These are phyloP conservation scores for Plecotus auritus DNA, from an alignment of 2,113 vertebrate genomes.

Conservation along the genomic window DNA sequence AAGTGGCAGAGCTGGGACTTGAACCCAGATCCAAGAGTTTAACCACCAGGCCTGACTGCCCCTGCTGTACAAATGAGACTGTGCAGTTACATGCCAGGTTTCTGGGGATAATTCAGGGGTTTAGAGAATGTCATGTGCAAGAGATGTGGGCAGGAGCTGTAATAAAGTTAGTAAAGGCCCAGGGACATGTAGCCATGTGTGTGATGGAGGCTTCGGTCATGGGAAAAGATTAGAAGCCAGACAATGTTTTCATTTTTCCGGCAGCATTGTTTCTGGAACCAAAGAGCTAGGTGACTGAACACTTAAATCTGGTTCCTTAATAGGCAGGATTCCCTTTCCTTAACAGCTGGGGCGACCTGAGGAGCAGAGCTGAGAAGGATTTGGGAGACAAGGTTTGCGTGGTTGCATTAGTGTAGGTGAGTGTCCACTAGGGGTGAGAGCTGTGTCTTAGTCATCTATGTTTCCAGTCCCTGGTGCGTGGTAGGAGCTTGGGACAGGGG, in stretches of 20 bases:
- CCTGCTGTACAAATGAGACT: not conserved
- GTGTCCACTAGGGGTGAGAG: not conserved
- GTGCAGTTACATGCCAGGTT: not conserved
- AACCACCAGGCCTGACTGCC: not conserved
- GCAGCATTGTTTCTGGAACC: not conserved
- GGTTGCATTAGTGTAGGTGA: not conserved
- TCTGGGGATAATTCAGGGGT: not conserved
- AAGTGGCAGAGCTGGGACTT: not conserved
- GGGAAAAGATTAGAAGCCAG: not conserved
- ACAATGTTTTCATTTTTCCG: not conserved
- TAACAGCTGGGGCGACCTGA: not conserved
- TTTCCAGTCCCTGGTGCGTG: not conserved
- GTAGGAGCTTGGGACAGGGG: not conserved
- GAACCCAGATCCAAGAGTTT: not conserved
- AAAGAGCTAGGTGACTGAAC: not conserved
- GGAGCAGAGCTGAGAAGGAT: not conserved
- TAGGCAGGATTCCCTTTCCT: not conserved
- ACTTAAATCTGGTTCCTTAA: not conserved
- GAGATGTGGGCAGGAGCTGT: not conserved
- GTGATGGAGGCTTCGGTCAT: not conserved
- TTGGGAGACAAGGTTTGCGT: not conserved
- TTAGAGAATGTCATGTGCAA: not conserved
- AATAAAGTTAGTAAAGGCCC: not conserved
- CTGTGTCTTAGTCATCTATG: not conserved
- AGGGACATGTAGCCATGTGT: fast-evolving